These are phyloP conservation scores for Cyrtodaria siliqua DNA, from an alignment of 2,888 invertebrate genomes.

Conservation along the genomic window DNA sequence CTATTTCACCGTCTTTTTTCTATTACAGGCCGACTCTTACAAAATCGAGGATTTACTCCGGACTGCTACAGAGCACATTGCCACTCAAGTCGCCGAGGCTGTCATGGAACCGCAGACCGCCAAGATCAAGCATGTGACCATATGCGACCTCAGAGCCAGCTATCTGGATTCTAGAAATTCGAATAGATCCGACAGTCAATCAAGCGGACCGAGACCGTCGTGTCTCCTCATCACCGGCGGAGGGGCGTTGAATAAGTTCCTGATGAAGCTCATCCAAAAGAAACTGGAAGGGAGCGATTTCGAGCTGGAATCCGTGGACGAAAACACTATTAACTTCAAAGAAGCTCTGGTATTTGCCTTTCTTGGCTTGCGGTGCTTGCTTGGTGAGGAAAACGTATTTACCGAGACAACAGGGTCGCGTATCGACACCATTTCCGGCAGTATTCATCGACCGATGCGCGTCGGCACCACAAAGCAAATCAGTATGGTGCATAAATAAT, in stretches of 20 bases:
- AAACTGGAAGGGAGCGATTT: slow-evolving; percentile 65
- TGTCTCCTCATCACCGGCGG: slow-evolving; percentile 82
- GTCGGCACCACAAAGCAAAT: slow-evolving; percentile 17
- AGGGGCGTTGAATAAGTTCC: slow-evolving; percentile 80
- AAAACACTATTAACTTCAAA: slow-evolving; percentile 80
- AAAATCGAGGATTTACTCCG: slow-evolving; percentile 73
- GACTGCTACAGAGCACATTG: slow-evolving; percentile 80
- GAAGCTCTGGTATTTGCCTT: slow-evolving; percentile 82
- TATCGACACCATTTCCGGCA: slow-evolving; percentile 76
- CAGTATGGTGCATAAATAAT: slow-evolving; percentile 27
- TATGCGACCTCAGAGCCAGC: background rate
- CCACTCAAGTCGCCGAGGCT: slow-evolving; percentile 68
- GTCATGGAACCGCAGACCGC: slow-evolving; percentile 53
- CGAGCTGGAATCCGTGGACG: slow-evolving; percentile 70
- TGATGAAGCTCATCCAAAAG: slow-evolving; percentile 67
- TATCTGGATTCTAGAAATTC: too few relatives aligned
- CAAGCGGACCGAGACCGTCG: background rate
- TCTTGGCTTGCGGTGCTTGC: slow-evolving; percentile 79
- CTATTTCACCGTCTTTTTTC: too few relatives aligned
- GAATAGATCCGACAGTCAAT: too few relatives aligned
- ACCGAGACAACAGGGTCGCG: slow-evolving; percentile 77
- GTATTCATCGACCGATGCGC: slow-evolving; percentile 76
- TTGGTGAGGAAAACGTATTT: slow-evolving; percentile 78
- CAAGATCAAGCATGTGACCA: too few relatives aligned
- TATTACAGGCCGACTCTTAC: background rate